Conservation (phyloP, 2,888 invertebrate genomes). For the Drosophila sordidula region DNA sequence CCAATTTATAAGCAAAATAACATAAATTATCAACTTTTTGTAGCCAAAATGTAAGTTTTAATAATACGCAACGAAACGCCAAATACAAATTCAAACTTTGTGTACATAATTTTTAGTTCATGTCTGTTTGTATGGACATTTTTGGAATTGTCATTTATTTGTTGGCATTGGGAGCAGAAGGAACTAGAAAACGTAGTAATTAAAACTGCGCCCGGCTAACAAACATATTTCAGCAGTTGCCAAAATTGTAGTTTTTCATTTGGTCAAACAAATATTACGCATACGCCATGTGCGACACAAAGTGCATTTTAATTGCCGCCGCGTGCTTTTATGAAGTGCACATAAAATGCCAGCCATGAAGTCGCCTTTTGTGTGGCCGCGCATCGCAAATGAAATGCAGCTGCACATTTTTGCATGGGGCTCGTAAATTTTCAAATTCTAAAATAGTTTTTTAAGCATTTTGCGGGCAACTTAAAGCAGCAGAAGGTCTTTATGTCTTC, state of each 20-base stretch:
- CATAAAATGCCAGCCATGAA: conserved; percentile 50
- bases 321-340: conserved; percentile 60
- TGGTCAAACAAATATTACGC: conserved; percentile 54
- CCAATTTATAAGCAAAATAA: not conserved
- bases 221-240: conserved; percentile 45
- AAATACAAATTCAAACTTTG: conserved; percentile 21
- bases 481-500: not conserved
- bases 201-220: conserved; percentile 56
- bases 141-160: conserved; percentile 26
- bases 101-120: conserved; percentile 26
- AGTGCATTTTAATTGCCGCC: conserved; percentile 68
- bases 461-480: conserved; percentile 23
- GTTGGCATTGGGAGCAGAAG: conserved; percentile 8
- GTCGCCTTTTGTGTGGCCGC: conserved; percentile 16
- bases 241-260: conserved; percentile 26
- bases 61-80: conserved; percentile 3
- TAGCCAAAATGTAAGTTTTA: not conserved
- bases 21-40: not conserved
- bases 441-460: conserved; percentile 7
- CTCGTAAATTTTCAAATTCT: conserved; percentile 34
- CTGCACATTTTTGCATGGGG: conserved; percentile 10
- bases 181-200: conserved; percentile 50
- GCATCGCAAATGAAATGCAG: conserved; percentile 26
- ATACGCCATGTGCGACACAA: conserved; percentile 62
- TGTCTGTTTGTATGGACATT: conserved; percentile 18